phyloP scores from a whole-genome alignment of 2,888 invertebrate species.

The Chrysotoxum bicinctum region DNA sequence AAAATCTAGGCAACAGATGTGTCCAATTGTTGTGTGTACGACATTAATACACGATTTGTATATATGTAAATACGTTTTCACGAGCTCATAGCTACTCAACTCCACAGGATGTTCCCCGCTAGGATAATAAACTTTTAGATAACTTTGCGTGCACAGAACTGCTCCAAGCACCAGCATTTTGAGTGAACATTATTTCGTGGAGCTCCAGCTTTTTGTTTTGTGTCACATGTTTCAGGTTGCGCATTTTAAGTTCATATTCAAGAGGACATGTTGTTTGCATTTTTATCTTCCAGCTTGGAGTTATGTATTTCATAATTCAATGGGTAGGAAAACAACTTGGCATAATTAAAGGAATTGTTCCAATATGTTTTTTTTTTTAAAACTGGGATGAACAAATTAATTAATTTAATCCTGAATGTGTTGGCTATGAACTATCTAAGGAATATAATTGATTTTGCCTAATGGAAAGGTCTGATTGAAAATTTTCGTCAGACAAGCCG shows the following conservation, averaged over 20 bases:
- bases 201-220: constrained; percentile 10
- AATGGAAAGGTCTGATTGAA: no score
- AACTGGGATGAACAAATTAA: neutral
- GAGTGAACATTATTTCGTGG: constrained; percentile 46
- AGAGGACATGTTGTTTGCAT: neutral
- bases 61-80: neutral
- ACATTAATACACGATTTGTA: neutral
- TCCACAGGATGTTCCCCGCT: constrained; percentile 32
- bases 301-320: neutral
- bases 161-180: constrained; percentile 51
- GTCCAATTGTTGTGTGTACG: constrained; percentile 21
- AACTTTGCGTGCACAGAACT: constrained; percentile 44
- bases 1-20: constrained; percentile 51
- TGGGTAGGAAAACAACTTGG: neutral
- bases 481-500: no score
- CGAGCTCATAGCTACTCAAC: neutral
- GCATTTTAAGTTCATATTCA: constrained; percentile 38
- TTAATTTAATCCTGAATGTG: neutral
- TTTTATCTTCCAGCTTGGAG: neutral
- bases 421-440: no score
- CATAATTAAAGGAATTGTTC: neutral
- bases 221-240: constrained; percentile 1
- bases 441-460: no score
- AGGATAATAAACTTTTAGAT: constrained; percentile 59
- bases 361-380: no score